Evolutionary conservation across 2,797 vertebrate genomes (phyloP).

Genomic region (Pipistrellus pygmaeus): DNA sequence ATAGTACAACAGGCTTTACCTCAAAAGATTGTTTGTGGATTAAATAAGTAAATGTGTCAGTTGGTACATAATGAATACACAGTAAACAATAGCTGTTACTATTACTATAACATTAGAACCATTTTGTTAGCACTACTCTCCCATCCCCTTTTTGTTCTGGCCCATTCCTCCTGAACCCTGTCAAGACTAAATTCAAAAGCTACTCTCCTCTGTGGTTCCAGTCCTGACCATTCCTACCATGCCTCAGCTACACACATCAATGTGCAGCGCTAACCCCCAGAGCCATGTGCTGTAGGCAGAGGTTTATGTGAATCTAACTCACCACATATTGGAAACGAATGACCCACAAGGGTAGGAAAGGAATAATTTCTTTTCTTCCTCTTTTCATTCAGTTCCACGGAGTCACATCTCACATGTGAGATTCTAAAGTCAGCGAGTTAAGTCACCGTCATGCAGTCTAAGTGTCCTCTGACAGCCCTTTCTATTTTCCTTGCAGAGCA

Average conservation of each 20-base stretch:
- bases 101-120: too few relatives aligned
- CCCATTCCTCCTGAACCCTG: not conserved
- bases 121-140: too few relatives aligned
- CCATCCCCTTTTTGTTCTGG: not conserved
- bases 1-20: not conserved
- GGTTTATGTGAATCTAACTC: too few relatives aligned
- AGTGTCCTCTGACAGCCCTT: not conserved
- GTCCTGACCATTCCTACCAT: not conserved
- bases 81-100: rapidly evolving
- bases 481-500: not conserved
- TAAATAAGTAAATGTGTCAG: not conserved
- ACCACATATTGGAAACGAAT: not conserved
- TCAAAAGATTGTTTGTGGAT: not conserved
- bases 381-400: not conserved
- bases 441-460: not conserved
- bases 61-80: not conserved
- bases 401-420: not conserved
- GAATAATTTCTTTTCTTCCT: not conserved
- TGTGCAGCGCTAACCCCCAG: not conserved
- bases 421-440: too few relatives aligned
- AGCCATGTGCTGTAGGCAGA: not conserved
- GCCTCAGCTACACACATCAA: not conserved
- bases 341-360: not conserved
- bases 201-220: not conserved
- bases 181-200: not conserved